phyloP scores from a whole-genome alignment of 2,888 invertebrate genomes.

The Cryptocephalus primarius region DNA sequence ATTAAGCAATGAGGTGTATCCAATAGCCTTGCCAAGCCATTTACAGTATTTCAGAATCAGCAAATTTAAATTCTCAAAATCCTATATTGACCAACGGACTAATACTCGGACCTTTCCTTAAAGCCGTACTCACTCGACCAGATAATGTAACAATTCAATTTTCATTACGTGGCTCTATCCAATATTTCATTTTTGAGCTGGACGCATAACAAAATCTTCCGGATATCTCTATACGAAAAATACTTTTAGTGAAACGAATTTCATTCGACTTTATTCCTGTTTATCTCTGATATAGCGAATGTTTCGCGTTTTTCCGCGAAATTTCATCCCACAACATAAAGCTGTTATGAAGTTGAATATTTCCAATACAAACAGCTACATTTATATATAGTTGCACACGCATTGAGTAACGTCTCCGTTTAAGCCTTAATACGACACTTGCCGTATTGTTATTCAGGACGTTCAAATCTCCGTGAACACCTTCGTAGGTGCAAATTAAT shows the following conservation, averaged over 20 bases:
- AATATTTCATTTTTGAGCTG: conserved; percentile 13
- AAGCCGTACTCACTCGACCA: conserved; percentile 23
- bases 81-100: conserved; percentile 33
- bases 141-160: conserved; percentile 26
- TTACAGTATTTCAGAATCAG: conserved; percentile 35
- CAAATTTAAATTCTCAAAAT: conserved; percentile 35
- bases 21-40: conserved; percentile 14
- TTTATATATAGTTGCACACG: too few relatives aligned
- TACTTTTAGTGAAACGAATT: too few relatives aligned
- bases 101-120: conserved; percentile 24
- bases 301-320: too few relatives aligned
- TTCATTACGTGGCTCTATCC: conserved; percentile 23
- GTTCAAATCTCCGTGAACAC: conserved; percentile 28
- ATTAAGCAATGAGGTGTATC: too few relatives aligned
- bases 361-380: too few relatives aligned
- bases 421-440: too few relatives aligned
- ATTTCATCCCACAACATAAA: too few relatives aligned
- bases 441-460: conserved; percentile 17
- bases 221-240: too few relatives aligned
- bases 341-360: too few relatives aligned
- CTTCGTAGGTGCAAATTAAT: conserved; percentile 33
- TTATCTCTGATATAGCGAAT: too few relatives aligned
- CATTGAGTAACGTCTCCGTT: too few relatives aligned
- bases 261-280: too few relatives aligned
- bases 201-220: not conserved